phyloP scores from a whole-genome alignment of 2,888 invertebrate genomes.

The Gibbula magus region DNA sequence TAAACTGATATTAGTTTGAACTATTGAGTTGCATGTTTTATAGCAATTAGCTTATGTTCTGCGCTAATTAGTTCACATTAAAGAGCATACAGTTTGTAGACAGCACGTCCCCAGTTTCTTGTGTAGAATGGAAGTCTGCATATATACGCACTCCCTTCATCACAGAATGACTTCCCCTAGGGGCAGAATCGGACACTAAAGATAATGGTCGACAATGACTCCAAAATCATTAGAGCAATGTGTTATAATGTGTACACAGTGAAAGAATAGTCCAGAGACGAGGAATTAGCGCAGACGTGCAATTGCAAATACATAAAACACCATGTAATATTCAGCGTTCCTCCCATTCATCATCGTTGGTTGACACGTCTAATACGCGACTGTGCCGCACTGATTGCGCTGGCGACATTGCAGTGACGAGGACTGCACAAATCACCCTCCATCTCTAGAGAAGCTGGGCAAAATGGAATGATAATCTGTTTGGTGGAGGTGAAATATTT shows the following conservation, averaged over 20 bases:
- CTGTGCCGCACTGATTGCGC: not conserved
- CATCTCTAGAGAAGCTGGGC: not conserved
- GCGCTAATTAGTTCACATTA: not conserved
- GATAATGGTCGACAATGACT: constrained; percentile 15
- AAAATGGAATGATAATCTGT: not conserved
- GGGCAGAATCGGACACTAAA: constrained; percentile 12
- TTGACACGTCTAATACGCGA: constrained; percentile 9
- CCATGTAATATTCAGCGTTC: constrained; percentile 16
- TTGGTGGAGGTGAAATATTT: constrained; percentile 11
- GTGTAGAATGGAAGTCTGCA: not conserved
- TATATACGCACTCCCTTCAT: not conserved
- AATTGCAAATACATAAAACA: constrained; percentile 20
- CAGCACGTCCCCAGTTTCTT: not conserved
- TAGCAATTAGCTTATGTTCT: constrained; percentile 1
- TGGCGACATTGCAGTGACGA: constrained; percentile 8
- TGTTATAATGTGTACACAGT: constrained; percentile 15
- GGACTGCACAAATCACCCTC: constrained; percentile 12
- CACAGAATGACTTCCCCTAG: not conserved
- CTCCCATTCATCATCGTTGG: not conserved
- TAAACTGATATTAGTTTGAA: not conserved
- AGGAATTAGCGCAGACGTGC: constrained; percentile 3
- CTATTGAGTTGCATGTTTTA: not conserved
- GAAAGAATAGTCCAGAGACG: not conserved
- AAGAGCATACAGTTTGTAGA: not conserved
- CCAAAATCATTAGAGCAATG: constrained; percentile 15